Evolutionary conservation across 2,888 invertebrate genomes (phyloP).

Genomic region (Iselma pallidipennis): DNA sequence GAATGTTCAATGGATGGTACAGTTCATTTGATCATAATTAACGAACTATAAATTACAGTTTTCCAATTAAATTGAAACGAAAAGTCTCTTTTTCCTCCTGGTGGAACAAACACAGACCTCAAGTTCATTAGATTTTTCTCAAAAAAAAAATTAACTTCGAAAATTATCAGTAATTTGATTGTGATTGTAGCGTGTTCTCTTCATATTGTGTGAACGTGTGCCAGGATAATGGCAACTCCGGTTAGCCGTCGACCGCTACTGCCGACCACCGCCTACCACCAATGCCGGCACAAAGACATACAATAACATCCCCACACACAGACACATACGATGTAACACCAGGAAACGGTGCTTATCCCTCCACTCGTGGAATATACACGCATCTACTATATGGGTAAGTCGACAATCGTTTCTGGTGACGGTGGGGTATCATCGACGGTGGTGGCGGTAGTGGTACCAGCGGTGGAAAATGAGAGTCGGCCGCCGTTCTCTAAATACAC

Average conservation of each 20-base stretch:
- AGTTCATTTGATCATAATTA: too few species aligned
- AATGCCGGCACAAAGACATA: constrained; percentile 4
- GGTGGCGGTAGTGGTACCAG: background rate
- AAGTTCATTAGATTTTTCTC: too few species aligned
- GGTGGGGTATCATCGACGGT: background rate
- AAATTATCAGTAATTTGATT: too few species aligned
- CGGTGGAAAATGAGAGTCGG: constrained; percentile 1
- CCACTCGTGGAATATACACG: background rate
- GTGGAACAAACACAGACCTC: too few species aligned
- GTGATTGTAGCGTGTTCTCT: constrained; percentile 2
- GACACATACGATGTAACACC: background rate
- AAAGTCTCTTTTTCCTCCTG: too few species aligned
- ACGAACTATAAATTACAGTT: too few species aligned
- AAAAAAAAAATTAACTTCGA: too few species aligned
- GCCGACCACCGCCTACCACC: constrained; percentile 3
- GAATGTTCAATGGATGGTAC: too few species aligned
- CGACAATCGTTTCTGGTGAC: background rate
- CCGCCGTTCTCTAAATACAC: background rate
- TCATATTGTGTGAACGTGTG: constrained; percentile 29
- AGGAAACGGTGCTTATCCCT: background rate
- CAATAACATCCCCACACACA: background rate
- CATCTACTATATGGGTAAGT: background rate
- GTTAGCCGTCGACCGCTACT: constrained; percentile 42
- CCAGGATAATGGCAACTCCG: constrained; percentile 55
- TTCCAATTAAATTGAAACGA: too few species aligned